Conservation (phyloP, 2,113 vertebrate species). For the Hippolais icterina region DNA sequence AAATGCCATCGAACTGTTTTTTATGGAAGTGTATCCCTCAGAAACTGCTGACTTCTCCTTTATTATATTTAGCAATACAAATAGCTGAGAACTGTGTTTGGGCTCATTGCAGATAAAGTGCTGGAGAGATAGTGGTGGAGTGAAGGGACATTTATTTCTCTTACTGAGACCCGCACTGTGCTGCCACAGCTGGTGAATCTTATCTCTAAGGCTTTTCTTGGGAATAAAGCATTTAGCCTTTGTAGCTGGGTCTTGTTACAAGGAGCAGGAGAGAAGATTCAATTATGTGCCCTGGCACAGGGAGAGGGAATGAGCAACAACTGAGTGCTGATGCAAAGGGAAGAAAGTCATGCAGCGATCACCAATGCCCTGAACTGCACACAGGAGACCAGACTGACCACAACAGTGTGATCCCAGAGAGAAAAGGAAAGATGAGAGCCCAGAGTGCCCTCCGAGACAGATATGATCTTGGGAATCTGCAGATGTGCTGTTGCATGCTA, state of each 20-base stretch:
- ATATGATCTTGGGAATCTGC: background rate
- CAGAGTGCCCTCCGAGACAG: background rate
- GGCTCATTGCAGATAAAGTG: constrained; percentile 61
- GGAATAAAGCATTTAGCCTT: constrained; percentile 71
- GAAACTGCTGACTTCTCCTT: constrained; percentile 50
- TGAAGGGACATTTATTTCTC: constrained; percentile 68
- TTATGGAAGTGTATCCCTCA: constrained; percentile 57
- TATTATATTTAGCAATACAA: constrained; percentile 65
- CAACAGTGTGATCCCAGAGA: background rate
- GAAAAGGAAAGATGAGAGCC: background rate
- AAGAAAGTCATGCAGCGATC: background rate
- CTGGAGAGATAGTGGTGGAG: constrained; percentile 44
- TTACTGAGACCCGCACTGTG: background rate
- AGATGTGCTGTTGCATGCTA: background rate
- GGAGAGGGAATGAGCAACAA: background rate
- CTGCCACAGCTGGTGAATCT: constrained; percentile 60
- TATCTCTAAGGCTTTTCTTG: constrained; percentile 64
- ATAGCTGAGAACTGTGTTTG: constrained; percentile 59
- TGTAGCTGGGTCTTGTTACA: constrained; percentile 48
- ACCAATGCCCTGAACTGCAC: background rate
- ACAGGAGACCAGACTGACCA: background rate
- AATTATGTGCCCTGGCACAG: background rate
- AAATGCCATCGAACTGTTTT: constrained; percentile 34
- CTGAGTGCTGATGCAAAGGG: background rate
- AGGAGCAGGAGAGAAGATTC: constrained; percentile 49